Evolutionary conservation across 1,140 invertebrate genomes (phyloP).

Genomic region (Brachionus calyciflorus): DNA sequence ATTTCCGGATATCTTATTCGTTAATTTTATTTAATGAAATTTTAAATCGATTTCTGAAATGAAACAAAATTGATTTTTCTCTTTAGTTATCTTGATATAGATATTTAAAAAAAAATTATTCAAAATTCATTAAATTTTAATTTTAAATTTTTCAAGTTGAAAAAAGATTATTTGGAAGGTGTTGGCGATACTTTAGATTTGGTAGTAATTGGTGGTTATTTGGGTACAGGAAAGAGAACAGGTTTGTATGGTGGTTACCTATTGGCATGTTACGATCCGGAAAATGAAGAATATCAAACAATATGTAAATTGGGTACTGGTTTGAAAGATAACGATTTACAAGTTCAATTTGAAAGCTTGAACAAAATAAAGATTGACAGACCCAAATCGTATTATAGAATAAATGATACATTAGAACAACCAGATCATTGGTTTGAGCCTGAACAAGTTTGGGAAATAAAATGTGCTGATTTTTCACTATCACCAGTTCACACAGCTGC

Average conservation of each 20-base stretch:
- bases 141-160: constrained; percentile 65
- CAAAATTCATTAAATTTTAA: too few relatives aligned
- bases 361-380: constrained; percentile 68
- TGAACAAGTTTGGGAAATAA: constrained; percentile 92
- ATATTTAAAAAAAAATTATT: too few relatives aligned
- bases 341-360: constrained; percentile 28
- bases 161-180: constrained; percentile 95
- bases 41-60: too few relatives aligned
- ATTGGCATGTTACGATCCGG: constrained; percentile 89
- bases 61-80: too few relatives aligned
- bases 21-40: too few relatives aligned
- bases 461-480: constrained; percentile 94
- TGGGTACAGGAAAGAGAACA: constrained; percentile 87
- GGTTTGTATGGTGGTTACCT: constrained; percentile 93
- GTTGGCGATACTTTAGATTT: constrained; percentile 87
- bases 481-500: constrained; percentile 90
- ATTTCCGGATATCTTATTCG: too few relatives aligned
- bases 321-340: constrained; percentile 85
- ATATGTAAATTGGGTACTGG: constrained; percentile 93
- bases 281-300: constrained; percentile 87
- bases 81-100: too few relatives aligned
- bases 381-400: constrained; percentile 82
- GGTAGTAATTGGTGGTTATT: constrained; percentile 90
- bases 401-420: constrained; percentile 64
- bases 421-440: constrained; percentile 95